Evolutionary conservation across 2,888 invertebrate genomes (phyloP).

Genomic region (Falcaria lacertinaria): DNA sequence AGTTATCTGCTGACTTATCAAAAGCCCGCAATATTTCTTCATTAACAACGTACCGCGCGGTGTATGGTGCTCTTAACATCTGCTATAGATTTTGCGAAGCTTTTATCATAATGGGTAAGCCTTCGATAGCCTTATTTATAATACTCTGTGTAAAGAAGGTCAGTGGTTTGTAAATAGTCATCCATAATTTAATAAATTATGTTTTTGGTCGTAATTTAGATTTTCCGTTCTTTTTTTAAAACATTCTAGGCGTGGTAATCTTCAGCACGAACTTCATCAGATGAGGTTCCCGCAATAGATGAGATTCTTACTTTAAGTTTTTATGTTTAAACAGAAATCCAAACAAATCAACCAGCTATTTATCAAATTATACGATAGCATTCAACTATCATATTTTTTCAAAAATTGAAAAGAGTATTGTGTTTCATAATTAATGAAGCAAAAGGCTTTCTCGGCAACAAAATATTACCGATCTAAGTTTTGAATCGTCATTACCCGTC

Average conservation of each 20-base stretch:
- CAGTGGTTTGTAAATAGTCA: too few species aligned
- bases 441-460: conserved; percentile 76
- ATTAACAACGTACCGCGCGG: conserved; percentile 62
- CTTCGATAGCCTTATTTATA: background rate
- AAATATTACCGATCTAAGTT: conserved; percentile 75
- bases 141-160: conserved; percentile 2
- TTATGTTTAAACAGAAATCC: conserved; percentile 21
- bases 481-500: conserved; percentile 76
- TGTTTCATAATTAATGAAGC: conserved; percentile 80
- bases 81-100: conserved; percentile 35
- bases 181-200: too few species aligned
- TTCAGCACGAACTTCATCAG: background rate
- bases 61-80: conserved; percentile 46
- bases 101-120: conserved; percentile 6
- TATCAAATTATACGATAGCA: conserved; percentile 73
- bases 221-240: too few species aligned
- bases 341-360: conserved; percentile 56
- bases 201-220: too few species aligned
- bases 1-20: conserved; percentile 65
- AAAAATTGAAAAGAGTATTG: conserved; percentile 72
- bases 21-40: conserved; percentile 72
- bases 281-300: background rate
- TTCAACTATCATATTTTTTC: conserved; percentile 67
- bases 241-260: too few species aligned
- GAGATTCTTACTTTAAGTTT: background rate